Conservation (phyloP, 2,888 invertebrate species). For the Polylopha cassiicola region DNA sequence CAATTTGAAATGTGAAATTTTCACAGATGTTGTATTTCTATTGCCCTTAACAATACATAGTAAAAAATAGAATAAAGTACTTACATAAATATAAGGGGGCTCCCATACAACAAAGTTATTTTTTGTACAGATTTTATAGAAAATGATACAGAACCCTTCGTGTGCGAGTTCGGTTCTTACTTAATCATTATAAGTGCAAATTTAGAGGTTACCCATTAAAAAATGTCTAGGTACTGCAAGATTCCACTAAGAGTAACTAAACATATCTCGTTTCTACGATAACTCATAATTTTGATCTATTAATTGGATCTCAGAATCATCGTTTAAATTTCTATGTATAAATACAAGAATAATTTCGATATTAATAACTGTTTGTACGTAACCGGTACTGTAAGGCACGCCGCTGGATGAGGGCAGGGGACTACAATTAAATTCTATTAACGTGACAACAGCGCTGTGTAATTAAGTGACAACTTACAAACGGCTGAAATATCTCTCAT, state of each 20-base stretch:
- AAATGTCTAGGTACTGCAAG: conserved; percentile 1
- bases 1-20: too few species aligned
- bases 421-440: conserved; percentile 72
- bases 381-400: conserved; percentile 41
- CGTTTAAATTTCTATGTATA: conserved; percentile 14
- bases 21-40: too few species aligned
- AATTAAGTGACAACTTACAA: conserved; percentile 62
- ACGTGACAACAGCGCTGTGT: conserved; percentile 55
- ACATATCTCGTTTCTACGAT: background rate
- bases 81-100: too few species aligned
- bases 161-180: too few species aligned
- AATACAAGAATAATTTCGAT: conserved; percentile 20
- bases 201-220: too few species aligned
- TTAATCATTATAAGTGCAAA: too few species aligned
- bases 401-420: conserved; percentile 23
- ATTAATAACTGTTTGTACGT: conserved; percentile 23
- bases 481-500: conserved; percentile 66
- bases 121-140: too few species aligned
- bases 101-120: too few species aligned
- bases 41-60: too few species aligned
- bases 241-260: background rate
- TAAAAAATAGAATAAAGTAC: too few species aligned
- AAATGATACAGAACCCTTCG: too few species aligned
- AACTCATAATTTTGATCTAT: conserved; percentile 12
- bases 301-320: conserved; percentile 18